Evolutionary conservation across 2,797 vertebrate species (phyloP), one percentile per base, ranked within the genome.

Genomic region (Ptychobarbus kaznakovi): DNA sequence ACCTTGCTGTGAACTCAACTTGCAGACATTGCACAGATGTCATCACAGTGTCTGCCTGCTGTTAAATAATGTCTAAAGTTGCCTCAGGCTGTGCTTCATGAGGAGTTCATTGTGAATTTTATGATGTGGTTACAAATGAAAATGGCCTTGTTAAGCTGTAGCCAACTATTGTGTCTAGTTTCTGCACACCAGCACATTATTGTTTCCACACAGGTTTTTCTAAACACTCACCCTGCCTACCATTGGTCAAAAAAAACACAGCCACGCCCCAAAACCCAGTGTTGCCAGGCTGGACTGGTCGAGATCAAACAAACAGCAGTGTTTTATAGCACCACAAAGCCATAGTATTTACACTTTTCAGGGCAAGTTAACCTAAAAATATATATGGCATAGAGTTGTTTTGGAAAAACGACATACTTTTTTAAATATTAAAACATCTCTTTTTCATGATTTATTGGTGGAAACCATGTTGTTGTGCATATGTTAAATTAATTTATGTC

Each of bases 51-150:
- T 69, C 46, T 81, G 79, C 32, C 44, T 69, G 65, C 79, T 81
- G 46, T 84, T 84, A 84, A 77, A 69, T 78, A 84, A 76, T 51
- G 46, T 83, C 73, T 76, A 28, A 51, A 53, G 32, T 38, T 58
- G 25, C 74, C 38, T 18, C 11, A 70, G 38, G 74, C 32, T 38
- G 11, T 40, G 65, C 49, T 84, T 44, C 49, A 40, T 28, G 56
- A 51, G 72, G 58, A 13, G 69, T 46, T 82, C 42, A 25, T 28
- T 53, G 77, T 32, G 58, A 40, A 72, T 63, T 46, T 68, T 73
- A 38, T 22, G 28, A 65, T 20, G 11, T 32, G 70, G 28, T 70
- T 87, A 63, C 49, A 63, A 80, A 63, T n/a, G 56, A 46, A 80
- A 13, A 32, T 25, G 11, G 6, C 56, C 80, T 81, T 63, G 79